phyloP scores from a whole-genome alignment of 2,797 vertebrate species.

The Pantherophis vulpinus region DNA sequence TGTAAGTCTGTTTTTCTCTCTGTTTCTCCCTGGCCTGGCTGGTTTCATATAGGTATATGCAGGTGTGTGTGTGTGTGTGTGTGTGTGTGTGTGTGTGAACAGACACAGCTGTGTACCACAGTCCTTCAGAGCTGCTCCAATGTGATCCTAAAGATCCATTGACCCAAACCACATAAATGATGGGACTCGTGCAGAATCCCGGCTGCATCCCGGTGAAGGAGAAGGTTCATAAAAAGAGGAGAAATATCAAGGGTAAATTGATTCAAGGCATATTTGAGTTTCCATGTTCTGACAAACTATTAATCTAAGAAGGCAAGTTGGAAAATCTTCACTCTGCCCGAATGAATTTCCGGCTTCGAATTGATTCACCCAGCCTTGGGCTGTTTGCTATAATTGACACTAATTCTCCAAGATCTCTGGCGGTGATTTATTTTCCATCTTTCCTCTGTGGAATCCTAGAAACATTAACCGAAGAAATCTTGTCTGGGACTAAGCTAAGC shows the following conservation, averaged over 20 bases:
- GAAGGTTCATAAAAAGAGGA: background rate
- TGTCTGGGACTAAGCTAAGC: too few species aligned
- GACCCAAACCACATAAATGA: background rate
- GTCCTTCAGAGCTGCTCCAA: background rate
- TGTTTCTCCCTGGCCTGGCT: background rate
- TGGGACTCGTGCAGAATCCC: background rate
- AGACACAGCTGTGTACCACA: background rate
- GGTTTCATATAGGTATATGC: background rate
- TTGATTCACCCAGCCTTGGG: too few species aligned
- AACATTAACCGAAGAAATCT: background rate
- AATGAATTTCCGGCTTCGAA: background rate
- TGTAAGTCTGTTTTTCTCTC: slow-evolving; percentile 26
- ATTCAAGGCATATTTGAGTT: background rate
- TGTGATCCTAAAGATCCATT: background rate
- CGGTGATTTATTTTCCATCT: background rate
- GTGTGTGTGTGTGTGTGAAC: background rate
- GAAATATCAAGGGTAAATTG: background rate
- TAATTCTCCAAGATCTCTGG: background rate
- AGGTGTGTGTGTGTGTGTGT: background rate
- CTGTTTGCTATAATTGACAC: background rate
- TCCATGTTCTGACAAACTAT: background rate
- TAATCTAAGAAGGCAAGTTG: background rate
- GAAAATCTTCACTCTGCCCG: background rate
- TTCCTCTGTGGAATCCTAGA: background rate
- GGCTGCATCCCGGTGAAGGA: background rate